phyloP scores from a whole-genome alignment of 2,113 vertebrate species.

The Eurystomus gularis region DNA sequence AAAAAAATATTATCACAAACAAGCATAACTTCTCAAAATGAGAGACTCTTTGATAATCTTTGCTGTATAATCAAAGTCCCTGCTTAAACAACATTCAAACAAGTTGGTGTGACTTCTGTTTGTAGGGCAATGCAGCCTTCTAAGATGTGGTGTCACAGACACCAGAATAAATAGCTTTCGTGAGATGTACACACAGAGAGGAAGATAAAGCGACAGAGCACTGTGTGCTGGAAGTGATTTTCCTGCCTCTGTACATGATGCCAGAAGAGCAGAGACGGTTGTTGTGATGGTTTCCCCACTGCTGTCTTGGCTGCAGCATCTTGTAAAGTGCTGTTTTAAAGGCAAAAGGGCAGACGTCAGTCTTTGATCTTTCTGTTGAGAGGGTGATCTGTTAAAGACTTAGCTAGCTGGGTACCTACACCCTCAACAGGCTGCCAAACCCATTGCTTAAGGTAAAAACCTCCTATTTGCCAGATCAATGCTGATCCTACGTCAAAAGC shows the following conservation, averaged over 20 bases:
- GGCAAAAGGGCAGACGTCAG: slow-evolving; percentile 13
- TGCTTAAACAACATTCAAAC: neutral
- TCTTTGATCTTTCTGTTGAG: slow-evolving; percentile 23
- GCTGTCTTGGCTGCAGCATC: neutral
- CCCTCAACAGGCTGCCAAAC: neutral
- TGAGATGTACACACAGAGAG: neutral
- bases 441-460: neutral
- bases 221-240: neutral
- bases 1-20: neutral
- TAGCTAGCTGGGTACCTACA: neutral
- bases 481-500: neutral
- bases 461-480: neutral
- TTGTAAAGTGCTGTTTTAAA: slow-evolving; percentile 7
- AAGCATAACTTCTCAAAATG: neutral
- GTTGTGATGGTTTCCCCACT: neutral
- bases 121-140: neutral
- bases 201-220: neutral
- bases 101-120: neutral
- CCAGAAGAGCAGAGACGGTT: neutral
- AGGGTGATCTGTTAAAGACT: slow-evolving; percentile 7
- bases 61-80: neutral
- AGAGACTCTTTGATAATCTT: neutral
- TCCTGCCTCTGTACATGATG: neutral
- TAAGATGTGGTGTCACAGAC: neutral
- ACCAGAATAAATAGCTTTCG: neutral